Conservation (phyloP, 2,113 vertebrate genomes). For the Stomatorhinus ivindoensis region DNA sequence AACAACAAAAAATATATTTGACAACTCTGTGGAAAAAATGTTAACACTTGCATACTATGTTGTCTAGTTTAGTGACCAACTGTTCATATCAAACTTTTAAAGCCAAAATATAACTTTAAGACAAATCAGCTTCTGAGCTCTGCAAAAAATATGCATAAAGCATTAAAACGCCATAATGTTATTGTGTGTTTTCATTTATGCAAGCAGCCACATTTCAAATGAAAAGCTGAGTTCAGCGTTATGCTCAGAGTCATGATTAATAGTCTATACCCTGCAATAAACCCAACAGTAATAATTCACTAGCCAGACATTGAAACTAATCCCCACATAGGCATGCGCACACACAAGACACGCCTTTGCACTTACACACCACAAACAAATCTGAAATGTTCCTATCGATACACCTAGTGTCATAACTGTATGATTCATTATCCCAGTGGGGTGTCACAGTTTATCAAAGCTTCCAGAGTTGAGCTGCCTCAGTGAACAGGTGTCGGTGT, state of each 20-base stretch:
- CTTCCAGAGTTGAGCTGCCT: background rate
- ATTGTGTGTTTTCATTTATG: conserved; percentile 13
- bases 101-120: background rate
- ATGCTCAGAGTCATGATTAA: background rate
- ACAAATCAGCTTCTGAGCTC: background rate
- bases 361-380: background rate
- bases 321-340: background rate
- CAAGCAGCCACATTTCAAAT: background rate
- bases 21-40: background rate
- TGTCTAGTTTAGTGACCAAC: background rate
- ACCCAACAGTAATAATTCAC: background rate
- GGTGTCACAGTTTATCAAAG: background rate
- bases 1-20: background rate
- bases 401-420: background rate
- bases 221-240: background rate
- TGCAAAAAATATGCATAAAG: background rate
- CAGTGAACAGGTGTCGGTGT: background rate
- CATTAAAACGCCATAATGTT: background rate
- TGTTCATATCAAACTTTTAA: background rate
- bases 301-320: background rate
- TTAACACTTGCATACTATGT: background rate
- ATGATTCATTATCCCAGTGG: background rate
- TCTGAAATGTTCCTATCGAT: background rate
- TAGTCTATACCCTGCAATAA: background rate
- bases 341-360: background rate